These are phyloP conservation scores for Crax fasciolata DNA, from an alignment of 2,797 vertebrate species.

Conservation along the genomic window DNA sequence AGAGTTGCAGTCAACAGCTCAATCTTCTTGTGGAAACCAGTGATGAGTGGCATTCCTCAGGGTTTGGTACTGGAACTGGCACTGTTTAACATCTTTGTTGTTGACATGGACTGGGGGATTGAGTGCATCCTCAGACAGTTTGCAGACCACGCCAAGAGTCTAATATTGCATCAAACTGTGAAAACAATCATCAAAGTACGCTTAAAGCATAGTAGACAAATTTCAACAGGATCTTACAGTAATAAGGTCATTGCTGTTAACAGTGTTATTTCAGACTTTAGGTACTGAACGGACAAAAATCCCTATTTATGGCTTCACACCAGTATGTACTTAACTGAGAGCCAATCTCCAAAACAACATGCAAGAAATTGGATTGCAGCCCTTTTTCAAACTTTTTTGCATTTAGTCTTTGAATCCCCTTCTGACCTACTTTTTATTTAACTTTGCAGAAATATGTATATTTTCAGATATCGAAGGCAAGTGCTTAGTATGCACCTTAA, in stretches of 20 bases:
- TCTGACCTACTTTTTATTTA: background rate
- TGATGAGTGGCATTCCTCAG: too few relatives aligned
- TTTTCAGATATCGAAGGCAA: background rate
- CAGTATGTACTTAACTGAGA: background rate
- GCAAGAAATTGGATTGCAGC: background rate
- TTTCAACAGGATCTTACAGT: background rate
- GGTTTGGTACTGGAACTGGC: too few relatives aligned
- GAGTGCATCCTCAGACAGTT: too few relatives aligned
- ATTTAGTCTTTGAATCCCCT: background rate
- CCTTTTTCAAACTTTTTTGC: background rate
- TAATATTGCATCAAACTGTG: background rate
- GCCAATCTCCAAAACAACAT: background rate
- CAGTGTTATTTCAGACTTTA: background rate
- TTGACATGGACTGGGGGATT: too few relatives aligned
- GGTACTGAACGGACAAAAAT: background rate
- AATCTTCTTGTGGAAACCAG: too few relatives aligned
- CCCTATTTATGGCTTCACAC: background rate
- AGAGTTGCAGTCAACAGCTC: too few relatives aligned
- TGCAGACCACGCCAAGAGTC: background rate
- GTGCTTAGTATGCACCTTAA: background rate
- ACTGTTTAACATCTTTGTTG: too few relatives aligned
- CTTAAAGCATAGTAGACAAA: background rate
- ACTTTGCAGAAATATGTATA: background rate
- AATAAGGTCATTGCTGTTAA: background rate
- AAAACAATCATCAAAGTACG: background rate